phyloP scores from a whole-genome alignment of 64 coral and sea anemone genomes.

The Stichodactyla helianthus region DNA sequence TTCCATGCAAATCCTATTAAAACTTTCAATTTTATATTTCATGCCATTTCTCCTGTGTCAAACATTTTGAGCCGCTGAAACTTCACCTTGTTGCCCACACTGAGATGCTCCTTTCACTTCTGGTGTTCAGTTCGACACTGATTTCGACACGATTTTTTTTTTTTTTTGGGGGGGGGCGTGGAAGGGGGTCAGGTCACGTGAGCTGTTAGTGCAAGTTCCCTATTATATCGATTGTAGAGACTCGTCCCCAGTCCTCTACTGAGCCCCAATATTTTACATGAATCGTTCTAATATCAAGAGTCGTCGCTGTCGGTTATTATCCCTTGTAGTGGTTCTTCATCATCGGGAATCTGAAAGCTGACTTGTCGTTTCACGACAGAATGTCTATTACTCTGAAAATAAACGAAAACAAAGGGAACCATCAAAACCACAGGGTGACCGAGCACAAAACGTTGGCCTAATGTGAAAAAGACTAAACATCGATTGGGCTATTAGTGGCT shows the following conservation, averaged over 20 bases:
- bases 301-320: not conserved
- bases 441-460: not conserved
- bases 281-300: not conserved
- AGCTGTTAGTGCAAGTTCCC: not conserved
- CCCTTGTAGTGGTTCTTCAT: not conserved
- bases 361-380: not conserved
- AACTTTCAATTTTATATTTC: too few relatives aligned
- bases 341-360: conserved; percentile 14
- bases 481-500: too few relatives aligned
- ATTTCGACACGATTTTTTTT: too few relatives aligned
- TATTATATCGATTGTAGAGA: not conserved
- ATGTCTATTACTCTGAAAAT: not conserved
- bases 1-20: too few relatives aligned
- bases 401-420: not conserved
- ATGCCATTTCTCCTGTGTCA: too few relatives aligned
- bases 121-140: too few relatives aligned
- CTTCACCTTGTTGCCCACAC: too few relatives aligned
- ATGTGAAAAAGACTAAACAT: too few relatives aligned
- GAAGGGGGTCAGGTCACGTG: not conserved
- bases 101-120: too few relatives aligned
- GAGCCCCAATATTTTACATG: not conserved
- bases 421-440: not conserved
- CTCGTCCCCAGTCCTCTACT: not conserved
- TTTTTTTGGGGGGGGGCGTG: not conserved
- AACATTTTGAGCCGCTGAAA: too few relatives aligned